Evolutionary conservation across 2,113 vertebrate genomes (phyloP), one percentile per base, ranked within the genome.

Genomic region (Megalops atlanticus): DNA sequence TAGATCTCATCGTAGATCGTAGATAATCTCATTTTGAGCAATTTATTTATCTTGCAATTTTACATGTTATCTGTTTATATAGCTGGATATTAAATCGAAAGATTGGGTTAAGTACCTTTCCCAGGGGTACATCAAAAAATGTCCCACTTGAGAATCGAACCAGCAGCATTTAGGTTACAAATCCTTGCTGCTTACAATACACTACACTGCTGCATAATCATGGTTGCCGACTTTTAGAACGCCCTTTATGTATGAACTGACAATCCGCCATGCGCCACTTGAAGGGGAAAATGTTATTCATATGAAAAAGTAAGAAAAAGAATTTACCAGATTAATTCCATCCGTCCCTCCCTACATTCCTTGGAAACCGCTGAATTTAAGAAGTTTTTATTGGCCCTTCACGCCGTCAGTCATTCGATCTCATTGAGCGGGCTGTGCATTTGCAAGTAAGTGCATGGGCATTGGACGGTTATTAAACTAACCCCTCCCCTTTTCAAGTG

Each of bases 391-490:
- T 64, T 64, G 24, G 58, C 58, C 27, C 3, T 12, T 15, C 11
- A 16, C 24, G 43, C 41, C 43, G 41, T 76, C 33, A 33, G 74
- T 76, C 27, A 76, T 49, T 27, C 47, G 16, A 27, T 31, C 41
- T 31, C 74, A 76, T 76, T 76, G 12, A 47, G 47, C 43, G 43
- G 41, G 74, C 41, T 35, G 15, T 47, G 43, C 43, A 49, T 15
- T 47, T 76, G 15, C 27, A 76, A 76, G 27, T 47, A n/a, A 47
- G 33, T 35, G 6, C 18, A 15, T 49, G 74, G 3, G 74, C 43
- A 76, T 76, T 35, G 74, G 10, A 76, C 43, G 39, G 33, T 76
- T 47, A 76, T 76, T 76, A 40, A 24, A 49, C 43, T 35, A 49
- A 35, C 31, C 15, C 43, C 74, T 24, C 74, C 74, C 47, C 18